These are phyloP conservation scores for Campoletis sonorensis DNA, from an alignment of 1,140 invertebrate genomes.

Conservation along the genomic window DNA sequence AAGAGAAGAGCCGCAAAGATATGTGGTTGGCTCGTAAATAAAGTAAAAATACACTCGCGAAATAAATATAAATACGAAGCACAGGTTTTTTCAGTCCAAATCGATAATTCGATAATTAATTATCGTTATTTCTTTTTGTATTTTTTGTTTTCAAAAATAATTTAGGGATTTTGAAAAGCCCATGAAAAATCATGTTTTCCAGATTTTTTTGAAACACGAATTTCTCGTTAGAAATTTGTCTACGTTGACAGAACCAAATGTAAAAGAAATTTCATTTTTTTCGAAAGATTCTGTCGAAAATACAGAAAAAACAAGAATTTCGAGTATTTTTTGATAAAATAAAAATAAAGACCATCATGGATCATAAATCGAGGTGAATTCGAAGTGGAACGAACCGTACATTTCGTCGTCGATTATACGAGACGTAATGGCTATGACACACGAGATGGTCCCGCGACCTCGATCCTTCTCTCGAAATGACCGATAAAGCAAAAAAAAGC, in stretches of 20 bases:
- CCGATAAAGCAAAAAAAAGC: conserved; percentile 12
- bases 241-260: too few species aligned
- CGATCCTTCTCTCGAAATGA: not conserved
- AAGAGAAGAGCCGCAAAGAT: conserved; percentile 25
- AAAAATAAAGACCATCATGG: too few species aligned
- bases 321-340: too few species aligned
- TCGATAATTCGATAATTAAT: not conserved
- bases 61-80: conserved; percentile 9
- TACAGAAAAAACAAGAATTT: too few species aligned
- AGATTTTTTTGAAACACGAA: too few species aligned
- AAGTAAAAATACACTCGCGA: conserved; percentile 26
- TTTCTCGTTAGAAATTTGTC: too few species aligned
- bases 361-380: not conserved
- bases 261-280: too few species aligned
- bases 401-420: not conserved
- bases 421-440: conserved; percentile 21
- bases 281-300: too few species aligned
- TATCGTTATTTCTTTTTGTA: too few species aligned
- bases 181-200: too few species aligned
- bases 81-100: not conserved
- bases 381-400: not conserved
- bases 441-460: conserved; percentile 20
- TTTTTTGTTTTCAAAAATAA: not conserved
- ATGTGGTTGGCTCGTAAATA: conserved; percentile 42
- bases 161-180: too few species aligned